Percentiles rank a stretch among this genome's conserved stretches.
Conservation (phyloP, 2,888 invertebrate genomes). For the Eurytoma adleriae region DNA sequence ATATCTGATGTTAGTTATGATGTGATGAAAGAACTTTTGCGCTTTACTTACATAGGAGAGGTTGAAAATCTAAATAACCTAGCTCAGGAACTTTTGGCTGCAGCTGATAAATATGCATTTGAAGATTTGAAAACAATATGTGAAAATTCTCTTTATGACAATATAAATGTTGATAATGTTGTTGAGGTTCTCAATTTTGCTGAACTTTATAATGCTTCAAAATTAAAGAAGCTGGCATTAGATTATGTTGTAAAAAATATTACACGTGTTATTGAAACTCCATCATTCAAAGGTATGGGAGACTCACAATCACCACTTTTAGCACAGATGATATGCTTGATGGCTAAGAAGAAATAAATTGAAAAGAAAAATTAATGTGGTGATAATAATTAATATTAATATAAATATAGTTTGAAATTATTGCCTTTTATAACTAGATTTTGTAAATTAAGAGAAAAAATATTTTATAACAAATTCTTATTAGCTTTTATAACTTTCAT, state of each 20-base stretch:
- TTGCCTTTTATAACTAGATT: too few relatives aligned
- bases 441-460: too few relatives aligned
- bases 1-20: too few relatives aligned
- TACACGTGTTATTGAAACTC: neutral
- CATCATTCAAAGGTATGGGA: neutral
- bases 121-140: constrained; percentile 12
- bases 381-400: too few relatives aligned
- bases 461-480: too few relatives aligned
- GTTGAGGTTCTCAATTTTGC: constrained; percentile 14
- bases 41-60: neutral
- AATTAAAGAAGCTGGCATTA: neutral
- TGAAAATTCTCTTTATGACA: neutral
- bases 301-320: too few relatives aligned
- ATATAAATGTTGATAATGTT: neutral
- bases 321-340: too few relatives aligned
- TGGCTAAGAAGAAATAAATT: too few relatives aligned
- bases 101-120: constrained; percentile 16
- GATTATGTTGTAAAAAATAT: neutral
- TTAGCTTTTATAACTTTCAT: too few relatives aligned
- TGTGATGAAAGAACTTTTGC: neutral
- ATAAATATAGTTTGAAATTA: too few relatives aligned
- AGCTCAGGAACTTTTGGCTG: neutral
- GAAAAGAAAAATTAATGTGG: too few relatives aligned
- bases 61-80: neutral
- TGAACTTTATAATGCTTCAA: neutral